These are phyloP conservation scores for Zelostemma sp. DNA, from an alignment of 1,140 invertebrate species.

Conservation along the genomic window DNA sequence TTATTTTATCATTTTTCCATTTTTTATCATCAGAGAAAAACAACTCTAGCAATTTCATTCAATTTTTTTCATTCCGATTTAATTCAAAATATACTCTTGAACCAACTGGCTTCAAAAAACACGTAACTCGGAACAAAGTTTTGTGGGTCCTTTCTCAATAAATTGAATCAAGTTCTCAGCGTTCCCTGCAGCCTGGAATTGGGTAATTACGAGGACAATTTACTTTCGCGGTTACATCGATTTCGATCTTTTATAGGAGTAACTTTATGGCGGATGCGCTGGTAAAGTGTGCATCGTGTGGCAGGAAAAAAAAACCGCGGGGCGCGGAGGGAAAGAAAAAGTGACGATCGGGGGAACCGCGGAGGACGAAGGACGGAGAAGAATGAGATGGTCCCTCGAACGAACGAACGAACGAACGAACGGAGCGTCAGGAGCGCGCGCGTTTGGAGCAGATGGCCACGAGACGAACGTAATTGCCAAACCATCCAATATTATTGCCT, in stretches of 20 bases:
- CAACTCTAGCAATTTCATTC: too few species aligned
- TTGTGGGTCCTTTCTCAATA: too few species aligned
- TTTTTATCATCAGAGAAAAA: too few species aligned
- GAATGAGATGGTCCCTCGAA: slow-evolving; percentile 18
- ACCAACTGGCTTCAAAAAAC: too few species aligned
- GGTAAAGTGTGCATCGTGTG: slow-evolving; percentile 23
- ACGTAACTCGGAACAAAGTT: too few species aligned
- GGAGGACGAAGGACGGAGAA: slow-evolving; percentile 8
- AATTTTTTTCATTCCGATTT: too few species aligned
- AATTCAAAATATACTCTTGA: too few species aligned
- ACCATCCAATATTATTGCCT: slow-evolving; percentile 59
- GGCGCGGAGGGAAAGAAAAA: slow-evolving; percentile 4
- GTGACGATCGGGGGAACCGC: slow-evolving; percentile 1
- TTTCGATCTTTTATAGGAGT: slow-evolving; percentile 25
- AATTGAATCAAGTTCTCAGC: too few species aligned
- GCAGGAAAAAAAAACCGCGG: slow-evolving; percentile 19
- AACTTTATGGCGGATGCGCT: slow-evolving; percentile 26
- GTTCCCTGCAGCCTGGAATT: slow-evolving; percentile 12
- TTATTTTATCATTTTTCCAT: too few species aligned
- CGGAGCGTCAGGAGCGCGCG: too few species aligned
- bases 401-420: too few species aligned
- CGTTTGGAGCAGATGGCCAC: slow-evolving; percentile 61
- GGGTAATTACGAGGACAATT: slow-evolving; percentile 36
- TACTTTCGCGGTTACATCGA: slow-evolving; percentile 22
- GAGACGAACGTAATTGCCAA: slow-evolving; percentile 63